A percentile compares a stretch with the other conserved stretches of the same genome.
These are phyloP conservation scores for Drosophila funebris DNA, from an alignment of 1,140 invertebrate genomes.

Conservation along the genomic window DNA sequence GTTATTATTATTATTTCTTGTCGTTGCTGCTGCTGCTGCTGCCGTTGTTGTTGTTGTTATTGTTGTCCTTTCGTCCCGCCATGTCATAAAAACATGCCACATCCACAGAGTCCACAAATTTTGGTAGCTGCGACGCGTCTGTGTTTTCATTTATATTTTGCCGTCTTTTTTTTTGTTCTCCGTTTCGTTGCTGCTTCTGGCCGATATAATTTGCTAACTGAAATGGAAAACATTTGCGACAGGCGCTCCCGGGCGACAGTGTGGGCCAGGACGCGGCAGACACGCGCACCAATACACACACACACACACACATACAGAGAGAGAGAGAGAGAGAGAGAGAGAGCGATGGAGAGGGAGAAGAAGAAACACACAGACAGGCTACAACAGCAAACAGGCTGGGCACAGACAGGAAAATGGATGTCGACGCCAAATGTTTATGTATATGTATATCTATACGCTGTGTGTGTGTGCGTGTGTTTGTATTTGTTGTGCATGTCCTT, in stretches of 20 bases:
- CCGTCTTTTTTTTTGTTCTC: constrained; percentile 34
- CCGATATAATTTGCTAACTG: constrained; percentile 82
- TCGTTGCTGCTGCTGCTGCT: constrained; percentile 15
- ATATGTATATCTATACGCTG: not conserved
- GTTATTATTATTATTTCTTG: constrained; percentile 20
- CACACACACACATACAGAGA: constrained; percentile 20
- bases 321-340: constrained; percentile 8
- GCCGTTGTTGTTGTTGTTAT: constrained; percentile 27
- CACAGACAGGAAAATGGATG: constrained; percentile 76
- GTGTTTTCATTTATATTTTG: constrained; percentile 78
- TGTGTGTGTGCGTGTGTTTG: constrained; percentile 5
- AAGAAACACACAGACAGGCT: constrained; percentile 22
- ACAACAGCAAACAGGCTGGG: constrained; percentile 27
- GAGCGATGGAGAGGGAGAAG: constrained; percentile 1
- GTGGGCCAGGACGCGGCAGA: constrained; percentile 60
- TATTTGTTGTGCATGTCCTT: constrained; percentile 11
- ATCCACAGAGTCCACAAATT: constrained; percentile 12
- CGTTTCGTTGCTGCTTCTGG: constrained; percentile 52
- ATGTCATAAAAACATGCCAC: constrained; percentile 57
- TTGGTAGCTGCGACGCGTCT: constrained; percentile 73
- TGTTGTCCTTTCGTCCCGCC: constrained; percentile 49
- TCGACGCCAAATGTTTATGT: constrained; percentile 41
- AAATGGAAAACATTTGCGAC: constrained; percentile 83
- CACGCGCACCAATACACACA: constrained; percentile 75
- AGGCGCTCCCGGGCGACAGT: constrained; percentile 42